These are phyloP conservation scores for Balaeniceps rex DNA, from an alignment of 2,113 vertebrate species.

Conservation along the genomic window DNA sequence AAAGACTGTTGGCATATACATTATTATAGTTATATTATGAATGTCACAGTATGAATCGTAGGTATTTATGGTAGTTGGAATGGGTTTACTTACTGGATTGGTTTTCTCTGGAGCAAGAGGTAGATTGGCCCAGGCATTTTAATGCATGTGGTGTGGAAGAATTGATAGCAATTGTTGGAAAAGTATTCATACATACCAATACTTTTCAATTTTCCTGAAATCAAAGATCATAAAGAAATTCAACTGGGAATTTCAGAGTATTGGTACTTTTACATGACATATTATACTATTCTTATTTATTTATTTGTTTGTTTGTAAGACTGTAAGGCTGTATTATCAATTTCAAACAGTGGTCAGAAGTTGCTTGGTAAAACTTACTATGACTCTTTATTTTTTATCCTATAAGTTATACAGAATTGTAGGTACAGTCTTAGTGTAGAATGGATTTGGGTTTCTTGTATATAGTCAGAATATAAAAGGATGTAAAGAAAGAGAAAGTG, in stretches of 20 bases:
- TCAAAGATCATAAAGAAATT: not conserved
- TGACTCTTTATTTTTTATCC: not conserved
- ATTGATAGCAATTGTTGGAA: not conserved
- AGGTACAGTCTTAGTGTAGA: not conserved
- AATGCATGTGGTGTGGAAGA: not conserved
- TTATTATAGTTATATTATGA: rapidly evolving
- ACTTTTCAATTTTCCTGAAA: not conserved
- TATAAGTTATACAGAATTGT: not conserved
- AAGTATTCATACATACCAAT: rapidly evolving
- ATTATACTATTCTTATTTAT: not conserved
- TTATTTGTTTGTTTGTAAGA: not conserved
- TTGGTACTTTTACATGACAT: not conserved
- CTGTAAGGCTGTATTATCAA: rapidly evolving
- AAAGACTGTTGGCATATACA: rapidly evolving
- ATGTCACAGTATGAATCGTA: not conserved
- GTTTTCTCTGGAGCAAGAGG: not conserved
- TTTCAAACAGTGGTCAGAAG: not conserved
- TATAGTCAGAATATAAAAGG: not conserved
- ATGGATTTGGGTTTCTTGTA: not conserved
- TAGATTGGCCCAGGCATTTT: not conserved
- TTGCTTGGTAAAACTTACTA: not conserved
- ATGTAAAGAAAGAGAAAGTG: not conserved
- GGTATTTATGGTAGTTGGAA: not conserved
- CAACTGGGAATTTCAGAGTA: not conserved
- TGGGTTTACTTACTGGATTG: not conserved